A percentile compares a stretch with the other conserved stretches of the same genome.
Evolutionary conservation across 2,113 vertebrate genomes (phyloP).

Genomic region (Riparia riparia): DNA sequence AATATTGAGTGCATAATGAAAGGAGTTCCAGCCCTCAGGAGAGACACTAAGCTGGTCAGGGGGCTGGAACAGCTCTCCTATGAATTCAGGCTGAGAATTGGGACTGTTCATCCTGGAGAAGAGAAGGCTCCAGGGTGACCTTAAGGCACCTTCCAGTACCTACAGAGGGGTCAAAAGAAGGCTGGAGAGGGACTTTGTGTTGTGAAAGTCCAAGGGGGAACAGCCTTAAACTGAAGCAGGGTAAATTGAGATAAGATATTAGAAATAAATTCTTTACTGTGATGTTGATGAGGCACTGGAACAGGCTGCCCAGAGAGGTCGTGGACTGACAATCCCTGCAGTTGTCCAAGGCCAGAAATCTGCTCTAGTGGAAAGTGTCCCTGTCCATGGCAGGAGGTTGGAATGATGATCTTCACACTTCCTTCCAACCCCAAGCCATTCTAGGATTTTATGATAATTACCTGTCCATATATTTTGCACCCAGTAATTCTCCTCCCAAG

Average conservation of each 20-base stretch:
- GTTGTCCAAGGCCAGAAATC: neutral
- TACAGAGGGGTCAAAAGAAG: neutral
- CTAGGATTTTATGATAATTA: neutral
- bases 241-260: neutral
- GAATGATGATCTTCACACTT: neutral
- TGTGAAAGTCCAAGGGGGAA: too few relatives aligned
- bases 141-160: neutral
- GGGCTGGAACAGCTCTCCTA: neutral
- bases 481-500: accelerated
- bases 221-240: neutral
- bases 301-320: neutral
- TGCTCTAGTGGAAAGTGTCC: neutral
- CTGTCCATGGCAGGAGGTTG: neutral
- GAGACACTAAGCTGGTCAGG: neutral
- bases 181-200: neutral
- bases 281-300: neutral
- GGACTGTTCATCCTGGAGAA: neutral
- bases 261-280: neutral
- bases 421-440: neutral
- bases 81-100: neutral
- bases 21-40: neutral
- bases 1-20: neutral
- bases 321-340: neutral
- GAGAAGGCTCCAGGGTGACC: neutral
- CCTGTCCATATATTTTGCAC: neutral